Evolutionary conservation across 2,888 invertebrate genomes (phyloP).

Genomic region (Enoplolaimus lenunculus): DNA sequence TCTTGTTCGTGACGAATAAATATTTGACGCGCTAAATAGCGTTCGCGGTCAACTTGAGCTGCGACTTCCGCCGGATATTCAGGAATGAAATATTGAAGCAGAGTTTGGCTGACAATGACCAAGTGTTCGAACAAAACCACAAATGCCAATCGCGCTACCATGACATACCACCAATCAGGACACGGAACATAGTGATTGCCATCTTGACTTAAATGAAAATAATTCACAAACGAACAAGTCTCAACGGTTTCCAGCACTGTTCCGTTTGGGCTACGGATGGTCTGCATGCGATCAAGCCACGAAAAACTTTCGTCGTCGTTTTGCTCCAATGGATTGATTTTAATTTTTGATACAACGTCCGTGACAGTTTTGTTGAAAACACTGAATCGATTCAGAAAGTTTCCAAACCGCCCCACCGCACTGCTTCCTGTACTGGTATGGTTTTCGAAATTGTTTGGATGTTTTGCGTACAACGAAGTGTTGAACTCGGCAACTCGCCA

Average conservation of each 20-base stretch:
- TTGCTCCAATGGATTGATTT: not conserved
- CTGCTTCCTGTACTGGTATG: too few species aligned
- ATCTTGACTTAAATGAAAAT: not conserved
- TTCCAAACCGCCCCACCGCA: not conserved
- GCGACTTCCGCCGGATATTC: not conserved
- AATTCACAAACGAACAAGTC: not conserved
- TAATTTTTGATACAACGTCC: not conserved
- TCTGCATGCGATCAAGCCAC: not conserved
- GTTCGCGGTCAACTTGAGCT: not conserved
- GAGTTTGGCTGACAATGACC: not conserved
- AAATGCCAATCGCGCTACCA: conserved; percentile 19
- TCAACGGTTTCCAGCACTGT: not conserved
- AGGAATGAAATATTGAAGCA: not conserved
- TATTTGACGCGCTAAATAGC: not conserved
- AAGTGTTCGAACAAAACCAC: not conserved
- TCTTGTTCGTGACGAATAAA: not conserved
- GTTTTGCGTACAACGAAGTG: not conserved
- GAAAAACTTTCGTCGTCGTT: not conserved
- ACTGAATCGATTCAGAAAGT: too few species aligned
- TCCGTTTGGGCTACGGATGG: not conserved
- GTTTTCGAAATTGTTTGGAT: too few species aligned
- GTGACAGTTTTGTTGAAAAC: too few species aligned
- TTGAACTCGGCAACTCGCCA: not conserved
- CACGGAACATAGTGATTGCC: not conserved
- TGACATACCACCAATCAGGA: not conserved